Base-by-base conservation (phyloP, 2,888 invertebrate genomes). In the Arctia plantaginis region DNA sequence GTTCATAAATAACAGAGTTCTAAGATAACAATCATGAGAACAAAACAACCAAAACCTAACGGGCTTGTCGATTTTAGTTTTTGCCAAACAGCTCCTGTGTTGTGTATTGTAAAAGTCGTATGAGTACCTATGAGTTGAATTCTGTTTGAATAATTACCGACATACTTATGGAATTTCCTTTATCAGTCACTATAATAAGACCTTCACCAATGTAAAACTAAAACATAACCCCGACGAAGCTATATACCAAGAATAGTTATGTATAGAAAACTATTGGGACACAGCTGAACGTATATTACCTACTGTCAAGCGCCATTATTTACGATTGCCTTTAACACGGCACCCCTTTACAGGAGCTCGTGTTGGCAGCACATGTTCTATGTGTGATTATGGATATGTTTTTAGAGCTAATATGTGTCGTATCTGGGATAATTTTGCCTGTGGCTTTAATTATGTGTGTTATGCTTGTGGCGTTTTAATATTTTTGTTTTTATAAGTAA, bases 241-340 rank as follows among this genome's bases (percentile, higher is more conserved):
- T 80, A 79, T 30, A 10, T 66, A 39, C 51, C 41, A 66, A 70
- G 71, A 74, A 82, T 77, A 82, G 84, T 80, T 77, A 70, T 80
- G 82, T 77, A 79, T 82, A 78, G 80, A 79, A 81, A 85, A 86
- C 84, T 83, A 85, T 85, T 80, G 84, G 79, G 78, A 69, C 85
- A 76, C 86, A 87, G 86, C 85, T 86, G 85, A 82, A 79, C 84
- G 85, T 88, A 85, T 84, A 86, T 86, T 85, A 86, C 85, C 76
- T 79, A 77, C 83, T 89, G 89, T 89, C 89, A 89, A 87, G 83
- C 81, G 69, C 66, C 74, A 80, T 88, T 90, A 90, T 90, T 90
- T 90, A 90, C 87, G 89, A 84, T 80, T 77, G 77, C 82, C 85
- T 85, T 85, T 84, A 79, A 85, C 85, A 78, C 75, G 62, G 80